These are phyloP conservation scores for Plotosus lineatus DNA, from an alignment of 2,113 vertebrate genomes.

Conservation along the genomic window DNA sequence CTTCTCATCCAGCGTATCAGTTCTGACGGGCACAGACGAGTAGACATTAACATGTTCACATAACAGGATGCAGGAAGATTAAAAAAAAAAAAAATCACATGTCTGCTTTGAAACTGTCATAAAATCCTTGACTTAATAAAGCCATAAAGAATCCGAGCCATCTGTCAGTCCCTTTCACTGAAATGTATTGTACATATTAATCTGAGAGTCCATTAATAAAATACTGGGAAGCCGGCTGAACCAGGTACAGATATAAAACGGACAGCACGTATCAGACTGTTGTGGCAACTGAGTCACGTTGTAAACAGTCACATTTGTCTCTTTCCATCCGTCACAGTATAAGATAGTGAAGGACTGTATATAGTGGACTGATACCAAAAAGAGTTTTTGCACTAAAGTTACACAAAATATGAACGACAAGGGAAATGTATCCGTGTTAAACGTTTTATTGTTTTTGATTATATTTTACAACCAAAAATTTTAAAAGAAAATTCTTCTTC, in stretches of 20 bases:
- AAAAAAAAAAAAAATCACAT: background rate
- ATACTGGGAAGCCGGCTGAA: background rate
- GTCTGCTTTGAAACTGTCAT: background rate
- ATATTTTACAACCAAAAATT: background rate
- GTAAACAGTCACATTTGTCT: background rate
- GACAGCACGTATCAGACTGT: background rate
- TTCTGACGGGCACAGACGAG: background rate
- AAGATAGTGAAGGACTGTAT: background rate
- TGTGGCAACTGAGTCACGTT: background rate
- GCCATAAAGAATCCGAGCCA: background rate
- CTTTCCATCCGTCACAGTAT: background rate
- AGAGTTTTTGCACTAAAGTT: too few relatives aligned
- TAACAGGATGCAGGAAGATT: background rate
- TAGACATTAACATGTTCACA: background rate
- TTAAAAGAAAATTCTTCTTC: background rate
- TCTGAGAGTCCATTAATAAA: too few relatives aligned
- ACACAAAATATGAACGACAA: too few relatives aligned
- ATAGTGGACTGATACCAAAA: too few relatives aligned
- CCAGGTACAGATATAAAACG: background rate
- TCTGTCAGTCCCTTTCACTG: background rate
- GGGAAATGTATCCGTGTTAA: background rate
- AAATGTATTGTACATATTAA: constrained; percentile 3
- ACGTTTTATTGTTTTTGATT: background rate
- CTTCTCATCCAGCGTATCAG: background rate
- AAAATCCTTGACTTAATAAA: background rate